Percentiles rank a stretch among this genome's conserved stretches.
Conservation (phyloP, 2,113 vertebrate genomes). For the Gymnogyps californianus region DNA sequence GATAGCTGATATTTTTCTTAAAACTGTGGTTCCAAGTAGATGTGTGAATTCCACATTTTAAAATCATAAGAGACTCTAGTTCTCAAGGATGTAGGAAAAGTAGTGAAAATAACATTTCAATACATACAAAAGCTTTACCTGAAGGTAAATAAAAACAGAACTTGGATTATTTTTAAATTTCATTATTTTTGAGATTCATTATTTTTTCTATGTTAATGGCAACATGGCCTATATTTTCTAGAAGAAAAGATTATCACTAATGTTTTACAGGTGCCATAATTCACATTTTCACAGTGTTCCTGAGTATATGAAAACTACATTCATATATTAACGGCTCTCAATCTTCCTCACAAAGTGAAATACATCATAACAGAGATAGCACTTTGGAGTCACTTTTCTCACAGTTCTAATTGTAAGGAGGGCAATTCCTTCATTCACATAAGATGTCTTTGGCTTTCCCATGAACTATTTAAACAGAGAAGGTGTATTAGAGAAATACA, state of each 20-base stretch:
- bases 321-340: background rate
- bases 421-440: background rate
- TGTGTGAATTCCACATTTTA: slow-evolving; percentile 15
- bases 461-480: background rate
- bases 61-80: background rate
- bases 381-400: background rate
- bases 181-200: background rate
- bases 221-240: background rate
- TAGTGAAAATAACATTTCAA: background rate
- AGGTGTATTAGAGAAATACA: background rate
- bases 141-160: background rate
- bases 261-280: background rate
- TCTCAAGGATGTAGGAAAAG: background rate
- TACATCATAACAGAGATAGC: background rate
- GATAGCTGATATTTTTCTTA: slow-evolving; percentile 22
- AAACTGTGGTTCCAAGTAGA: background rate
- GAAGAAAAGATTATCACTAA: background rate
- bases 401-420: background rate
- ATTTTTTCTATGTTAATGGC: background rate
- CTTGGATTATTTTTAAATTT: background rate
- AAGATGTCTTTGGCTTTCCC: background rate
- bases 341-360: background rate
- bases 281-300: background rate
- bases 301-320: background rate
- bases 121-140: background rate